These are phyloP conservation scores for Autographa gamma DNA, from an alignment of 2,888 invertebrate species.

Conservation along the genomic window DNA sequence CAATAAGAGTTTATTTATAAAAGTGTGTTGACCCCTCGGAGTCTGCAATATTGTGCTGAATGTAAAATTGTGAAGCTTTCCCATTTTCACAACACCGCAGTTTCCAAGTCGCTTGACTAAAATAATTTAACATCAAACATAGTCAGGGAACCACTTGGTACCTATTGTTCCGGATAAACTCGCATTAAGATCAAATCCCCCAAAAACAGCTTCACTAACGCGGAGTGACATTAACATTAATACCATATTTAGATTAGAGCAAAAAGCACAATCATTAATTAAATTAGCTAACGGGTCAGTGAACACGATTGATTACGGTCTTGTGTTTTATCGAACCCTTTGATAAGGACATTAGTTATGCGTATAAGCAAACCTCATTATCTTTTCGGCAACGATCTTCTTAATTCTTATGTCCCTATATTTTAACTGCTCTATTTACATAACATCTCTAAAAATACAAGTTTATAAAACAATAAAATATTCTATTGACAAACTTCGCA, in stretches of 20 bases:
- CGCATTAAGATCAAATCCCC: slow-evolving; percentile 28
- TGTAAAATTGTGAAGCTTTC: slow-evolving; percentile 35
- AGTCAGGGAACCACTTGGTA: slow-evolving; percentile 20
- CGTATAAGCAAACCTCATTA: slow-evolving; percentile 47
- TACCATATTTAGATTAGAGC: slow-evolving; percentile 50
- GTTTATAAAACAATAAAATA: slow-evolving; percentile 40
- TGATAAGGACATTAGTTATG: slow-evolving; percentile 51
- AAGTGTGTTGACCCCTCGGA: slow-evolving; percentile 37
- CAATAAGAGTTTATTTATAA: slow-evolving; percentile 19
- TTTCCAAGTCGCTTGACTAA: slow-evolving; percentile 23
- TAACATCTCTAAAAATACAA: slow-evolving; percentile 31
- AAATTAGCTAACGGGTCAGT: slow-evolving; percentile 55
- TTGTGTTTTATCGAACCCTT: slow-evolving; percentile 49
- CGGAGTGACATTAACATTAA: slow-evolving; percentile 47
- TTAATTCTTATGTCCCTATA: slow-evolving; percentile 16
- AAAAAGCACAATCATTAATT: slow-evolving; percentile 53
- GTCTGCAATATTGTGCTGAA: slow-evolving; percentile 36
- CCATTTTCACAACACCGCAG: slow-evolving; percentile 28
- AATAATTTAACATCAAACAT: slow-evolving; percentile 34
- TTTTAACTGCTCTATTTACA: slow-evolving; percentile 23
- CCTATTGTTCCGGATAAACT: slow-evolving; percentile 10
- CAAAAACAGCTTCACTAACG: slow-evolving; percentile 32
- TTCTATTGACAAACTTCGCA: slow-evolving; percentile 36
- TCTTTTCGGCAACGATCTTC: slow-evolving; percentile 47
- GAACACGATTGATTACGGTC: slow-evolving; percentile 52